These are phyloP conservation scores for Drosophila birchii DNA, from an alignment of 2,888 invertebrate genomes.

Conservation along the genomic window DNA sequence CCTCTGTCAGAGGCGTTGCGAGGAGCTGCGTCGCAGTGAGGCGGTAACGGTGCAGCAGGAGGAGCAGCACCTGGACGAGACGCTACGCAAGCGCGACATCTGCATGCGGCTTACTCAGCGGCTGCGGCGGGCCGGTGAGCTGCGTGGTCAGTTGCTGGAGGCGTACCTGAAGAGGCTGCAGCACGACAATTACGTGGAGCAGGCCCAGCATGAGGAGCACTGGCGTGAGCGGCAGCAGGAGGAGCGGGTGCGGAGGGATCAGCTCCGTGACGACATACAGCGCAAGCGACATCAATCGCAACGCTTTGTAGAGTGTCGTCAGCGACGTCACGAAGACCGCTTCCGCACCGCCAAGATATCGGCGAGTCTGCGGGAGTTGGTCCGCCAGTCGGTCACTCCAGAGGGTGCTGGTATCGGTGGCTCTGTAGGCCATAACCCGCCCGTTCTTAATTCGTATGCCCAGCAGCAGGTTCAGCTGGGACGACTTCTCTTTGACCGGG, in stretches of 20 bases:
- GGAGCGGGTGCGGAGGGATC: constrained; percentile 77
- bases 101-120: constrained; percentile 81
- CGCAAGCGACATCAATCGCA: constrained; percentile 80
- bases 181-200: constrained; percentile 83
- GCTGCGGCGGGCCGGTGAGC: constrained; percentile 81
- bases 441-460: constrained; percentile 47
- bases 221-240: constrained; percentile 80
- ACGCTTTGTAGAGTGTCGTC: constrained; percentile 80
- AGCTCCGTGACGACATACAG: constrained; percentile 80
- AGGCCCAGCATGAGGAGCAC: constrained; percentile 83
- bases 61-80: constrained; percentile 81
- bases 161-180: constrained; percentile 81
- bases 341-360: constrained; percentile 83
- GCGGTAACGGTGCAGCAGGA: constrained; percentile 81
- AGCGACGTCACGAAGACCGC: constrained; percentile 76
- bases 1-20: constrained; percentile 79
- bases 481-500: constrained; percentile 61
- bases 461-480: constrained; percentile 66
- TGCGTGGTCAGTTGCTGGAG: constrained; percentile 78
- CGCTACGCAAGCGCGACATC: constrained; percentile 81
- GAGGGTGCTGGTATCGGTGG: constrained; percentile 59
- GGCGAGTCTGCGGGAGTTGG: constrained; percentile 83
- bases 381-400: constrained; percentile 83
- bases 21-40: constrained; percentile 82
- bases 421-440: constrained; percentile 36